Base-by-base conservation (phyloP, 2,113 vertebrate genomes). In the Oreotrochilus melanogaster region DNA sequence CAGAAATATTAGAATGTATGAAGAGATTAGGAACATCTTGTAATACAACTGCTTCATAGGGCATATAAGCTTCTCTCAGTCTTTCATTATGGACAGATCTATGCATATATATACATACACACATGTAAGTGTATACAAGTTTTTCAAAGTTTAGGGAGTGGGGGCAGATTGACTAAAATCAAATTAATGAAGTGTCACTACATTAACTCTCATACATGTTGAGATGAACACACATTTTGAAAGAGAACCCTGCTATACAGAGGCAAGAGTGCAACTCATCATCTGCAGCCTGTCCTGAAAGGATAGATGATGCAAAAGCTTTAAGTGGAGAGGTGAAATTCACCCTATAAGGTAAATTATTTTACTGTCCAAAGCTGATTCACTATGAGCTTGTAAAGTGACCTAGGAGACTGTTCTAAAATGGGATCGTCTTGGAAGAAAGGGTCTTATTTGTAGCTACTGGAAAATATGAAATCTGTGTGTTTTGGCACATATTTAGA, bases 401-500 rank as follows among this genome's bases (percentile, higher is more conserved):
- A 95, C 89, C 85, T 94, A 78, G 60, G 70, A 95, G 71, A 45
- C 80, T 81, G 54, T 80, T 96, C 95, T 96, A 96, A 94, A 95
- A 85, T 31, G 65, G 74, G 93, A 93, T 84, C 87, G 93, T 97
- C 86, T 95, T 39, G 79, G 92, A 80, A 89, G 81, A 94, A 88
- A 87, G 62, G n/a, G 48, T 78, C 93, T 96, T 89, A 95, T 95
- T 91, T 94, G 93, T 79, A 92, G 86, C 93, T 97, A 93, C 94
- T 95, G 96, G 96, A 96, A 97, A 97, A 93, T 95, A 97, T 97
- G 93, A 96, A 96, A 89, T 84, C 74, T 71, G 3, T 97, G 96
- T 97, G 31, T 79, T 95, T 97, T 97, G 96, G 96, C 96, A 97
- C 78, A 88, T 95, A 43, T 78, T 87, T 65, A 79, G 74, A 91